Base-by-base conservation (phyloP, 2,888 invertebrate species). In the Agrochola macilenta region DNA sequence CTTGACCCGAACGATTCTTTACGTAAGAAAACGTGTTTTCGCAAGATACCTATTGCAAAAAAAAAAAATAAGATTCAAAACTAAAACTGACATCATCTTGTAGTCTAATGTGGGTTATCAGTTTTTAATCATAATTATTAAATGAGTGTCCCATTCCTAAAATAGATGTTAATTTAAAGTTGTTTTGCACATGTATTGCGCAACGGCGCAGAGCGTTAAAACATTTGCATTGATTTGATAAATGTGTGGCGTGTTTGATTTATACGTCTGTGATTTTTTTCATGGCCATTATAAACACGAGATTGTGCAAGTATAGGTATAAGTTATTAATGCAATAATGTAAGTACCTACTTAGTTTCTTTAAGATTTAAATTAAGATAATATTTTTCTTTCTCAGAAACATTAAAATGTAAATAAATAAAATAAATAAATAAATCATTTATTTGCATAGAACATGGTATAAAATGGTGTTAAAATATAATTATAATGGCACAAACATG, bases 251-350 rank as follows among this genome's bases (percentile, higher is more conserved):
- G 17, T 39, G 43, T 74, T 60, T 75, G 82, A 85, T 72, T 82
- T 65, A 73, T 75, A 66, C 12, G 30, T 74, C 57, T 72, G 57
- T 82, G 57, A 58, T 61, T 61, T 81, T n/a, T 69, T 74, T 85
- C 82, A 83, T 72, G 83, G 85, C 43, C 85, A 46, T 76, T 69
- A 26, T n/a, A 46, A 43, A 54, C 70, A 77, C 54, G 64, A 85
- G 57, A 66, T 82, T 83, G 54, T 57, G 74, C 60, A 77, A 85
- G 54, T 66, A 65, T 23, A 23, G 52, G 52, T 52, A 23, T 23
- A 20, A 2, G 52, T 52, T 69, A 75, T 64, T 46, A 52, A 60
- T 76, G 64, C 63, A 69, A 68, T 68, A 63, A 39, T 26, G 9
- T 74, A 23, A 49, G 61, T 74, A 52, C 46, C 4, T 46, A 14